Percentiles rank a stretch among this genome's conserved stretches.
Evolutionary conservation across 2,113 vertebrate genomes (phyloP).

Genomic region (Chitala chitala): DNA sequence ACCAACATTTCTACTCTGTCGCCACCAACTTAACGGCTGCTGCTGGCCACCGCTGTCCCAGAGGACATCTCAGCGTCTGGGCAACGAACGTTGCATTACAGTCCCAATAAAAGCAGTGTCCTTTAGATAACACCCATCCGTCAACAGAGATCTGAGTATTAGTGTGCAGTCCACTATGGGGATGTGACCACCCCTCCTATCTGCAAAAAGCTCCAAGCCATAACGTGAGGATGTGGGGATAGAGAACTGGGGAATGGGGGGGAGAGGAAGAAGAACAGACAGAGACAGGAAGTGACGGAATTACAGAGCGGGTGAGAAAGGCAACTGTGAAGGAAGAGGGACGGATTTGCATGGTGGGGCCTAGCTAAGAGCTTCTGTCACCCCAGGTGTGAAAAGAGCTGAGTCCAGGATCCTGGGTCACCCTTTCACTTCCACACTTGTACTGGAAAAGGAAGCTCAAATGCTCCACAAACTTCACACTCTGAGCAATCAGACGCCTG

Average conservation of each 20-base stretch:
- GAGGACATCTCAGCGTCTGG: conserved; percentile 29
- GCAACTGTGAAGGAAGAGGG: neutral
- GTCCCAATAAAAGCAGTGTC: conserved; percentile 31
- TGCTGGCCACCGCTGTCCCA: conserved; percentile 33
- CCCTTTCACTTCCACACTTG: too few species aligned
- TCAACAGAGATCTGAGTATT: conserved; percentile 36
- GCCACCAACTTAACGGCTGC: neutral
- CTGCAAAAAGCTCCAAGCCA: conserved; percentile 25
- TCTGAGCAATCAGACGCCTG: too few species aligned
- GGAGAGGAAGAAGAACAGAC: conserved; percentile 37
- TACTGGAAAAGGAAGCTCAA: too few species aligned
- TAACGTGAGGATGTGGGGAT: neutral
- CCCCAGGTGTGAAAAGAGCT: conserved; percentile 51
- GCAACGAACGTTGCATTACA: conserved; percentile 33
- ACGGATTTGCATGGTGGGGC: conserved; percentile 23
- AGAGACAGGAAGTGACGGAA: neutral
- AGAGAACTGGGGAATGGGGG: conserved; percentile 15
- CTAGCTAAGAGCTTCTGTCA: conserved; percentile 60
- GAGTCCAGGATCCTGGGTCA: too few species aligned
- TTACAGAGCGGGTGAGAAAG: neutral
- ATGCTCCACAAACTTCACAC: too few species aligned
- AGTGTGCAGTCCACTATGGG: conserved; percentile 30
- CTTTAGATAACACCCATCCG: conserved; percentile 33
- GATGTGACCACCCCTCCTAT: conserved; percentile 24
- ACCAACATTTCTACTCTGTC: neutral